A percentile compares a stretch with the other conserved stretches of the same genome.
Evolutionary conservation across 2,888 invertebrate species (phyloP).

Genomic region (Patella pellucida): DNA sequence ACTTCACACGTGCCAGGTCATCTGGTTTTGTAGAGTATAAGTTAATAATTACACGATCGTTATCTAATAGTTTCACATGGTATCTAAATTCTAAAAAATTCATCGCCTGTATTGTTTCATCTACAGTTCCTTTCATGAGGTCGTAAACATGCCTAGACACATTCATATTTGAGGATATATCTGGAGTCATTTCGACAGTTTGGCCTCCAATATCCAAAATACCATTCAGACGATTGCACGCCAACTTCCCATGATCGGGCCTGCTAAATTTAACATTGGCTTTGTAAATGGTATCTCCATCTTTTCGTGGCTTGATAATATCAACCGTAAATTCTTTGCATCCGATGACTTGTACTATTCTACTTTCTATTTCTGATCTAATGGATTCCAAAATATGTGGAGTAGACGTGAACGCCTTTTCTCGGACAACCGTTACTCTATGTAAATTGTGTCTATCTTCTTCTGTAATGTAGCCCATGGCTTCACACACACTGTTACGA

Average conservation of each 20-base stretch:
- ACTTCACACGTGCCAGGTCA: constrained; percentile 36
- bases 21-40: constrained; percentile 35
- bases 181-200: constrained; percentile 33
- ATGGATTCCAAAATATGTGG: constrained; percentile 11
- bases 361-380: constrained; percentile 20
- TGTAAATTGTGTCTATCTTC: not conserved
- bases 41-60: constrained; percentile 37
- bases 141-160: constrained; percentile 35
- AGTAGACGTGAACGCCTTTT: not conserved
- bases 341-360: constrained; percentile 23
- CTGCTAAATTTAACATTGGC: constrained; percentile 45
- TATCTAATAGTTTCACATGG: constrained; percentile 25
- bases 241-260: constrained; percentile 40
- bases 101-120: constrained; percentile 24
- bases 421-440: constrained; percentile 19
- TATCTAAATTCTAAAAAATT: constrained; percentile 19
- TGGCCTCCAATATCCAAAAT: constrained; percentile 21
- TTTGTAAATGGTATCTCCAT: constrained; percentile 29
- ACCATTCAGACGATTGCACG: constrained; percentile 27
- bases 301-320: constrained; percentile 30
- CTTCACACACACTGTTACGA: constrained; percentile 24
- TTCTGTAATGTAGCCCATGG: not conserved
- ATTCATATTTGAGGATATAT: constrained; percentile 35
- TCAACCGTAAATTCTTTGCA: constrained; percentile 30
- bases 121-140: constrained; percentile 33